Evolutionary conservation across 1,140 invertebrate genomes (phyloP), one percentile per base, ranked within the genome.

Genomic region (Asbolus verrucosus): DNA sequence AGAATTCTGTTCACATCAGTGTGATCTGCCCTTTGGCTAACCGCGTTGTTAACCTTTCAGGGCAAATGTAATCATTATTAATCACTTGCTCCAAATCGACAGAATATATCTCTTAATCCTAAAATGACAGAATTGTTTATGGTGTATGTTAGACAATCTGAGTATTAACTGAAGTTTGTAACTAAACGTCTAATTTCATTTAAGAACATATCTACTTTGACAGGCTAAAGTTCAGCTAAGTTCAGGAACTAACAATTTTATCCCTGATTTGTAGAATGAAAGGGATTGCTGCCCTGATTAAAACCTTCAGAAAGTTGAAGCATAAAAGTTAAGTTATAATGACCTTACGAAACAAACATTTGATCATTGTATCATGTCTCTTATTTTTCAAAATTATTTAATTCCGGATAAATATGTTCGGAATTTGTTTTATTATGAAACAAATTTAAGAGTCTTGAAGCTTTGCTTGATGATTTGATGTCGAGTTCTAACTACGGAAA

Each of bases 51-150:
- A 54, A 54, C 46, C 46, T 54, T 21, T 54, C 19, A 14, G 46
- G 46, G 46, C 41, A 54, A 54, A 54, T 14, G 46, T 54, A 54
- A 54, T 54, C 46, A 54, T 24, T 54, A 54, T 54, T 54, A 54
- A 54, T 54, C 46, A 54, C 27, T 50, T 54, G 21, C 2, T 6
- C 19, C 9, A 54, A 50, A 54, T 54, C 46, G 46, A 54, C 46
- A 54, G 33, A 36, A 54, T 21, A 19, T 27, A 8, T 13, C 14
- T 27, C 46, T 27, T 46, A 46, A 54, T 54, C 46, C 21, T n/a
- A n/a, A 54, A 54, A 54, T 31, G 21, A 54, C 21, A 54, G 46
- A 2, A 54, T 27, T 24, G 46, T 27, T 54, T 54, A 27, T 27
- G 11, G 21, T 11, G 46, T 54, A 9, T 54, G 46, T 54, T 13